Base-by-base conservation (phyloP, 2,888 invertebrate species). In the Gymnoscelis rufifasciata region DNA sequence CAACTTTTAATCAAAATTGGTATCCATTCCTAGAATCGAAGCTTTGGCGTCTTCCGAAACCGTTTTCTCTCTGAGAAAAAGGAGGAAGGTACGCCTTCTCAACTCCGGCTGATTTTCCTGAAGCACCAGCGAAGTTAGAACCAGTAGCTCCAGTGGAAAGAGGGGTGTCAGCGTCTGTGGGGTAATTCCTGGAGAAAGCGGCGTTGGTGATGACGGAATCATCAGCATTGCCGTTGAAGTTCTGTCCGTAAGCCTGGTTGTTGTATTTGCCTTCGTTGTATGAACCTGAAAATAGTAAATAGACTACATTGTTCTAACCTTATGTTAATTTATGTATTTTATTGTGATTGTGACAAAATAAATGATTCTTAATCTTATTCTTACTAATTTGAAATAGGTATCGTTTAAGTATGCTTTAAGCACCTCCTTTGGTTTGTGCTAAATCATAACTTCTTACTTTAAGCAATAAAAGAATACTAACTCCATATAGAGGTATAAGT, bases 201-300 rank as follows among this genome's bases (percentile, higher is more conserved):
- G 78, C 64, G 63, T 74, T 73, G 12, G 77, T 73, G 1, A 75
- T 70, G 2, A 83, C 59, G 0, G 77, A 44, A 41, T 82, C 79
- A 5, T 60, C 60, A 41, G 57, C 61, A 43, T 59, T 60, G 11
- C 45, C 13, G 13, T 44, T 61, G 7, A 7, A 35, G 53, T 47
- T 38, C 23, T 48, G 48, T 11, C 47, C 40, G 44, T 55, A 50
- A 44, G 43, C 48, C 19, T 46, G 38, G 46, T 51, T 55, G 28
- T 48, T 43, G 3, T 80, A 86, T 65, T 83, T 86, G 11, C 54
- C 74, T 52, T 76, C 80, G 43, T 66, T 77, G 71, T 86, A 87
- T 0, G 78, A 75, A 12, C 86, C 87, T 86, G 66, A 2, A 19
- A 19, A 19, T 19, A 19, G 5, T n/a, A n/a, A n/a, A n/a, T n/a